A percentile compares a stretch with the other conserved stretches of the same genome.
Conservation (phyloP, 1,140 invertebrate genomes). For the Asobara japonica region DNA sequence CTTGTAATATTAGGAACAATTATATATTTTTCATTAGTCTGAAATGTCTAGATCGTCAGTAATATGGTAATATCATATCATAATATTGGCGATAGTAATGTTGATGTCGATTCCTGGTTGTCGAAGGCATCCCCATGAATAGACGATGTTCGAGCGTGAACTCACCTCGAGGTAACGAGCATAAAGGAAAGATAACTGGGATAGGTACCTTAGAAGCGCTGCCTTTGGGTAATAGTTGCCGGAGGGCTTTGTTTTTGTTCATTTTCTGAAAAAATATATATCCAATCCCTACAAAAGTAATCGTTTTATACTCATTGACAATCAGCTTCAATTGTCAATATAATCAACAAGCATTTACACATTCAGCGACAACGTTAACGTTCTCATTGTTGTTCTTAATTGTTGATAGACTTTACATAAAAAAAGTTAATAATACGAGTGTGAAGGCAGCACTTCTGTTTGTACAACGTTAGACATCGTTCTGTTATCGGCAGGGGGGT, state of each 20-base stretch:
- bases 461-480: constrained; percentile 34
- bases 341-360: constrained; percentile 39
- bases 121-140: not conserved
- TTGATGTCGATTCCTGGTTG: not conserved
- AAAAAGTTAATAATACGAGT: constrained; percentile 35
- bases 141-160: not conserved
- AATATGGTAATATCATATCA: too few species aligned
- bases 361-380: constrained; percentile 20
- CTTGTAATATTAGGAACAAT: too few species aligned
- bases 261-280: constrained; percentile 78
- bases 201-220: constrained; percentile 76
- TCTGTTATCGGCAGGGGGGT: constrained; percentile 20
- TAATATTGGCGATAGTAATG: too few species aligned
- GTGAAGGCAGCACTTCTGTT: constrained; percentile 61
- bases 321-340: not conserved
- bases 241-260: constrained; percentile 74
- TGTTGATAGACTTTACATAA: constrained; percentile 1
- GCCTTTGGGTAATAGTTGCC: constrained; percentile 74
- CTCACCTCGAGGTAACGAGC: not conserved
- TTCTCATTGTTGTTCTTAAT: constrained; percentile 9
- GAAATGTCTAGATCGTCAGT: too few species aligned
- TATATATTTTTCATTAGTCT: too few species aligned
- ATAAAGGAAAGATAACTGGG: constrained; percentile 14
- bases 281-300: constrained; percentile 62
- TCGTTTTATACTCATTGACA: constrained; percentile 40